These are phyloP conservation scores for Notolabrus celidotus DNA, from an alignment of 2,797 vertebrate species.

Conservation along the genomic window DNA sequence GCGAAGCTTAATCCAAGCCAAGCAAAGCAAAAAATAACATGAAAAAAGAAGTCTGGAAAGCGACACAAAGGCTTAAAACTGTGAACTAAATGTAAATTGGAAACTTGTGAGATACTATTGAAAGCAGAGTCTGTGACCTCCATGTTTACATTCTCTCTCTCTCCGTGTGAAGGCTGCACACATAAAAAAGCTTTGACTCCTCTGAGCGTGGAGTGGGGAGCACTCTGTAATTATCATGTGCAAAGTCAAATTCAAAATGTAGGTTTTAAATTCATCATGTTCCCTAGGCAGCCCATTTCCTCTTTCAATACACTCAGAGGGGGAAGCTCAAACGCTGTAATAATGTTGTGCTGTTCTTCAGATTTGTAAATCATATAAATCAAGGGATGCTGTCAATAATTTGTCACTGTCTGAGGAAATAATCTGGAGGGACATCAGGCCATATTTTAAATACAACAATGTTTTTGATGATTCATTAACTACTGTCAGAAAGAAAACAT, in stretches of 20 bases:
- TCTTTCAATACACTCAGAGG: not conserved
- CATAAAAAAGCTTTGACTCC: conserved; percentile 21
- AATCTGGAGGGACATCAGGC: no score
- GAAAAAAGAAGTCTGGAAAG: conserved; percentile 30
- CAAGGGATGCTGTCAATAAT: not conserved
- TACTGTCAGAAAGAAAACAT: no score
- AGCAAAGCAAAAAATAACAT: conserved; percentile 39
- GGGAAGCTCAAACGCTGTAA: not conserved
- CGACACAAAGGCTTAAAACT: conserved; percentile 54
- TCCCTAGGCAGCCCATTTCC: not conserved
- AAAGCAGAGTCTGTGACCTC: conserved; percentile 52
- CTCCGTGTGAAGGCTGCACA: conserved; percentile 4
- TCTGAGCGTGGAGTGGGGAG: not conserved
- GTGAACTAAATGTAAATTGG: conserved; percentile 59
- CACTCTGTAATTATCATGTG: conserved; percentile 24
- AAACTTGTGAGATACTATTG: conserved; percentile 48
- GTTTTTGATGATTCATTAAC: no score
- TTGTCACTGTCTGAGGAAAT: not conserved
- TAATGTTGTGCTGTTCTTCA: not conserved
- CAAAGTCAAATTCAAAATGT: conserved; percentile 9
- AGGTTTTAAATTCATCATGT: not conserved
- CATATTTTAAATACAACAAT: no score
- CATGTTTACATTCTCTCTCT: conserved; percentile 42
- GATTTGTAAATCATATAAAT: not conserved
- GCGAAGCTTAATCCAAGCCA: conserved; percentile 60